A percentile compares a stretch with the other conserved stretches of the same genome.
phyloP scores from a whole-genome alignment of 2,797 vertebrate genomes.

The Rhabdophis nuchalis region DNA sequence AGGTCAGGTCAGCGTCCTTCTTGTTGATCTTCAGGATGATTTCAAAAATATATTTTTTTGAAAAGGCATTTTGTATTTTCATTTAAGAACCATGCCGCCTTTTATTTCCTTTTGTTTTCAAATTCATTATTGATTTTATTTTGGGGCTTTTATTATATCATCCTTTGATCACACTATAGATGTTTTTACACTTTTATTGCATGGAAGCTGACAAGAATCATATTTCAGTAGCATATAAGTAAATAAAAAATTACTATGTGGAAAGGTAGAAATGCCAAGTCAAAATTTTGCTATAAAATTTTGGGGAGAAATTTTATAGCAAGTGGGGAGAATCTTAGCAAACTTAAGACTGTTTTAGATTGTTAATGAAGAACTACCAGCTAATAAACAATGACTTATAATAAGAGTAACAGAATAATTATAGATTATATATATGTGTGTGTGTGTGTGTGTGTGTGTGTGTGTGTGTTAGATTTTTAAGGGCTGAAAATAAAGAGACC shows the following conservation, averaged over 20 bases:
- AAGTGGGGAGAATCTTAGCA: too few species aligned
- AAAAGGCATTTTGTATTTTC: background rate
- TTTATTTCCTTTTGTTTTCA: background rate
- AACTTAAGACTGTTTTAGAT: too few species aligned
- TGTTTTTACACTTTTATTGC: background rate
- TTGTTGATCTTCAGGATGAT: background rate
- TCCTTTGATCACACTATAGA: background rate
- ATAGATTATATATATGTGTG: too few species aligned
- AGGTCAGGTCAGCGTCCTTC: background rate
- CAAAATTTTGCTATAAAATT: slow-evolving; percentile 1
- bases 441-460: too few species aligned
- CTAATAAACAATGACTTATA: too few species aligned
- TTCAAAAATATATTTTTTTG: background rate
- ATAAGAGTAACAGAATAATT: too few species aligned
- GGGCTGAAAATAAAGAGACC: too few species aligned
- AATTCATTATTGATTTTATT: background rate
- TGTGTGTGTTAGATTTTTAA: too few species aligned
- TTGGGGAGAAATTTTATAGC: too few species aligned
- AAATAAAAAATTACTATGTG: background rate
- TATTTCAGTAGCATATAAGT: background rate
- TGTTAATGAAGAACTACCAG: too few species aligned
- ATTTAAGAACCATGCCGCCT: background rate
- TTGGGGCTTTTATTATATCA: background rate
- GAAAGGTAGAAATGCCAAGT: background rate
- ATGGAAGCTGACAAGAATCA: background rate